phyloP scores from a whole-genome alignment of 2,113 vertebrate genomes.

The Cacatua alba region DNA sequence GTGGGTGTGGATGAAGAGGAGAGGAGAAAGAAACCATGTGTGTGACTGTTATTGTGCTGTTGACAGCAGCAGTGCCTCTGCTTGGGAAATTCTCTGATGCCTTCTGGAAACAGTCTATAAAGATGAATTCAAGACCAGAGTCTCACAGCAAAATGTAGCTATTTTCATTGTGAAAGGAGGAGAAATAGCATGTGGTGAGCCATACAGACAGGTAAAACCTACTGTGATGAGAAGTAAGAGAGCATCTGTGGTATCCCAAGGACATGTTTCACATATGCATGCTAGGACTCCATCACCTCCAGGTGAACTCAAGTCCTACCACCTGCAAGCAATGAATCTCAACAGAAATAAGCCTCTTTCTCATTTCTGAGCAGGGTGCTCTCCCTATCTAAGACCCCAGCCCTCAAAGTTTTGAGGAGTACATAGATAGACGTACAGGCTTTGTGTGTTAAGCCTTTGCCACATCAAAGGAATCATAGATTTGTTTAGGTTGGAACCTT shows the following conservation, averaged over 20 bases:
- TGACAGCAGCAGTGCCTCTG: neutral
- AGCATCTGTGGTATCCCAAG: neutral
- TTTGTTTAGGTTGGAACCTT: neutral
- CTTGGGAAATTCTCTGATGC: neutral
- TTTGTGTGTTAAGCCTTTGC: neutral
- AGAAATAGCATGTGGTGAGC: neutral
- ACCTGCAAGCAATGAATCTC: neutral
- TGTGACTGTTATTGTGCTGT: neutral
- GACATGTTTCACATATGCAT: neutral
- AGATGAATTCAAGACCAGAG: neutral
- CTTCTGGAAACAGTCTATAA: neutral
- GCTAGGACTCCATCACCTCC: neutral
- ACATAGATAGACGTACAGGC: neutral
- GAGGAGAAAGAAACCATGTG: neutral
- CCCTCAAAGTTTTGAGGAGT: neutral
- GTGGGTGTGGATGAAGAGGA: neutral
- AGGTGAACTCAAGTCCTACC: neutral
- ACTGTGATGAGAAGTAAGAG: neutral
- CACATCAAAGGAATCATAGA: neutral
- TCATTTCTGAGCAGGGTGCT: neutral
- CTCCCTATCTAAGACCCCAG: neutral
- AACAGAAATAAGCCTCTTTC: neutral
- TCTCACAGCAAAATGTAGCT: neutral
- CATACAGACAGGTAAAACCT: neutral
- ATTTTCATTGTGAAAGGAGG: neutral